Evolutionary conservation across 2,888 invertebrate genomes (phyloP), one percentile per base, ranked within the genome.

Genomic region (Calameuta filiformis): DNA sequence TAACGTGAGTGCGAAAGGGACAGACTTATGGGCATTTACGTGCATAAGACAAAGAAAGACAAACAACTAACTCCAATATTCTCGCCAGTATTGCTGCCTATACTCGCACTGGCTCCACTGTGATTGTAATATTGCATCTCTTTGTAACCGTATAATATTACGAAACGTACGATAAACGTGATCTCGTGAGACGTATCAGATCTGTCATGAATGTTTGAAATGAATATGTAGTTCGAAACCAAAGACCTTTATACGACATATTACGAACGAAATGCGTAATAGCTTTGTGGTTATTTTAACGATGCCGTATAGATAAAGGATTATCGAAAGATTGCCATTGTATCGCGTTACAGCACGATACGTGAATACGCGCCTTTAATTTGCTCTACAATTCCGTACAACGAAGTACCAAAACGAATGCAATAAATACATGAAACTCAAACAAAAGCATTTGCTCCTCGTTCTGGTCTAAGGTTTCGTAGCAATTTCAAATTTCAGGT

Each of bases 401-500:
- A 23, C 15, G 9, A 56, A 56, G 56, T 6, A 56, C 56, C 56
- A 15, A 56, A 56, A 23, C 56, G 23, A 56, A 23, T 2, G 23
- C 9, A 15, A 56, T 56, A 56, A 56, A 56, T 56, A 56, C 56
- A 9, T 9, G 56, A 23, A 23, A 56, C 23, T 23, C 56, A 9
- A 56, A 56, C 56, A 23, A 56, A 56, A 56, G 56, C 56, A 23
- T 56, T 23, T 23, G 9, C 23, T 56, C 23, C 23, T 56, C 30
- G 33, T 23, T 31, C 31, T 30, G 71, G 71, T 71, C 30, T 34
- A 12, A 31, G 23, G 71, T n/a, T 30, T 30, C 30, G 71, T 23
- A 71, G 11, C 71, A 33, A 30, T 71, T 71, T 71, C 71, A 71
- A 71, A 71, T 71, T 71, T 71, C 30, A 34, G 33, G 15, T 71